Percentiles rank a stretch among this genome's conserved stretches.
These are phyloP conservation scores for Nasua narica DNA, from an alignment of 2,797 vertebrate genomes.

Conservation along the genomic window DNA sequence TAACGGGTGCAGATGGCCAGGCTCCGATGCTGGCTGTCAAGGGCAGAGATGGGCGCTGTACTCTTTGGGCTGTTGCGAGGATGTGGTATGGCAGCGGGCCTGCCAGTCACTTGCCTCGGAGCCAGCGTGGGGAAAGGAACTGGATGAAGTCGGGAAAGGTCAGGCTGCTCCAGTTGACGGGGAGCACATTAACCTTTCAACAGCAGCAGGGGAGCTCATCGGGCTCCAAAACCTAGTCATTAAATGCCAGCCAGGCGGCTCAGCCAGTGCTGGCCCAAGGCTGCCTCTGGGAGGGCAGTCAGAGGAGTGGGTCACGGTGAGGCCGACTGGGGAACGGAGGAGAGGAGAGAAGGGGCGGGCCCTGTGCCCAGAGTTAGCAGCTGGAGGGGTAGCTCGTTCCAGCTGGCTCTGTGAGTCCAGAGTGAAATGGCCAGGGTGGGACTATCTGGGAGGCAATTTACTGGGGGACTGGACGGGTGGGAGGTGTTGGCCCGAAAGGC, in stretches of 20 bases:
- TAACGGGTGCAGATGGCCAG: neutral
- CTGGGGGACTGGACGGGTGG: too few species aligned
- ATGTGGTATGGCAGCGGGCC: neutral
- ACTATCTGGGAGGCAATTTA: neutral
- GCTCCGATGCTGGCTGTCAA: neutral
- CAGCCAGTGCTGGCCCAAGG: neutral
- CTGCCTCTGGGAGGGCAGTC: neutral
- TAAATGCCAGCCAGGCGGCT: neutral
- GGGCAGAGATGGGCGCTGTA: neutral
- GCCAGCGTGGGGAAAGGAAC: constrained; percentile 6
- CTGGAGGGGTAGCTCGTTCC: neutral
- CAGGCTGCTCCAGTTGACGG: neutral
- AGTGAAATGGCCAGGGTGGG: neutral
- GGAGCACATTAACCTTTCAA: constrained; percentile 12
- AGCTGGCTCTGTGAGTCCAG: neutral
- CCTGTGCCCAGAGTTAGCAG: neutral
- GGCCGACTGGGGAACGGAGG: neutral
- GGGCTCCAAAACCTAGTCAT: neutral
- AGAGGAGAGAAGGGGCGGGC: neutral
- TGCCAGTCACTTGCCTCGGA: neutral
- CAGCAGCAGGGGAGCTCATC: neutral
- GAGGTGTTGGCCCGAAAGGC: neutral
- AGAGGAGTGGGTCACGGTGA: neutral
- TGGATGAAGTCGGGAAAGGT: neutral
- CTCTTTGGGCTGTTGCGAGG: neutral